phyloP scores from a whole-genome alignment of 2,113 vertebrate species.

The Hydrolagus affinis region DNA sequence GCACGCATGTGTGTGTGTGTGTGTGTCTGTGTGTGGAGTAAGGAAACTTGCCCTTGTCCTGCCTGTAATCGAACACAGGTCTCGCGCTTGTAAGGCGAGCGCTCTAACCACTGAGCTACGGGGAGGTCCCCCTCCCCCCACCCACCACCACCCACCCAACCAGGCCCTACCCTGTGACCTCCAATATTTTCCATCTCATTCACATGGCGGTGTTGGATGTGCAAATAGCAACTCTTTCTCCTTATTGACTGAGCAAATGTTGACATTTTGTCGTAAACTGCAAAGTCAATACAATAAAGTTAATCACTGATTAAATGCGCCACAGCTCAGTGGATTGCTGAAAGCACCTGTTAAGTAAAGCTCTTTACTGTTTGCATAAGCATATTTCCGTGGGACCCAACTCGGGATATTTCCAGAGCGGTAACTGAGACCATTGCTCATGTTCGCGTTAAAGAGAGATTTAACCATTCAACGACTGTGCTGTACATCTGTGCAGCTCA shows the following conservation, averaged over 20 bases:
- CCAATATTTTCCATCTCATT: slow-evolving; percentile 21
- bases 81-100: too few species aligned
- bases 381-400: background rate
- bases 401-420: background rate
- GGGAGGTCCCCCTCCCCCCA: too few species aligned
- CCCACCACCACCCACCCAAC: background rate
- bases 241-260: slow-evolving; percentile 35
- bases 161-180: slow-evolving; percentile 14
- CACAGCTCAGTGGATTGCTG: slow-evolving; percentile 15
- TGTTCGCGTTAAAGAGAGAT: too few species aligned
- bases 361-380: slow-evolving; percentile 1
- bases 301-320: slow-evolving; percentile 40
- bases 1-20: too few species aligned
- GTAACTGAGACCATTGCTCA: background rate
- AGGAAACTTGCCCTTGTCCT: too few species aligned
- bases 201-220: background rate
- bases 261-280: slow-evolving; percentile 35
- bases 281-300: slow-evolving; percentile 40
- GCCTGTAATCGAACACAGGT: too few species aligned
- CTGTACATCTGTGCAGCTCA: too few species aligned
- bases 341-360: background rate
- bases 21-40: too few species aligned
- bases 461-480: too few species aligned
- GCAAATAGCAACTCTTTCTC: slow-evolving; percentile 35
- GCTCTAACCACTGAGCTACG: too few species aligned